phyloP scores from a whole-genome alignment of 2,113 vertebrate genomes.

The Canis aureus region DNA sequence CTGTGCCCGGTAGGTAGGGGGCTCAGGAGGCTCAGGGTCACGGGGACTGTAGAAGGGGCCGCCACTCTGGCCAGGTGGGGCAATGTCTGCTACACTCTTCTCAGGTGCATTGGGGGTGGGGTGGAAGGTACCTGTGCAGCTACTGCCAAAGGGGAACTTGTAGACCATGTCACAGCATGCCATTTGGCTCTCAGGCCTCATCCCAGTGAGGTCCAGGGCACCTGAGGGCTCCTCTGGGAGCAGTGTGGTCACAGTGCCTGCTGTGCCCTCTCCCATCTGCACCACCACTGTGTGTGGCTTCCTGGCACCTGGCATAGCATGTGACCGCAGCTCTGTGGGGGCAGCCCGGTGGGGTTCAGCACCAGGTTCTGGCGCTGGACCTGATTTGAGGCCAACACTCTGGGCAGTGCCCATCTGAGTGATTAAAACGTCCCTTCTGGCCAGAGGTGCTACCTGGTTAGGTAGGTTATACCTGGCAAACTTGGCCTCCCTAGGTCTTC shows the following conservation, averaged over 20 bases:
- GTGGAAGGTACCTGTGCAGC: slow-evolving; percentile 93
- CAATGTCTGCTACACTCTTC: slow-evolving; percentile 84
- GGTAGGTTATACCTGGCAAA: slow-evolving; percentile 95
- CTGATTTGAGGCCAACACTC: slow-evolving; percentile 89
- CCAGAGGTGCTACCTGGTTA: slow-evolving; percentile 91
- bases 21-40: slow-evolving; percentile 89
- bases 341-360: slow-evolving; percentile 91
- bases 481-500: slow-evolving; percentile 93
- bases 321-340: slow-evolving; percentile 93
- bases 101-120: slow-evolving; percentile 91
- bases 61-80: slow-evolving; percentile 82
- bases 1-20: slow-evolving; percentile 89
- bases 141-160: slow-evolving; percentile 96
- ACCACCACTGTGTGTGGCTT: slow-evolving; percentile 97
- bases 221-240: slow-evolving; percentile 92
- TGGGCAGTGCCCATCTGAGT: slow-evolving; percentile 90
- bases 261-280: slow-evolving; percentile 92
- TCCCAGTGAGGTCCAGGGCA: slow-evolving; percentile 95
- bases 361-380: slow-evolving; percentile 87
- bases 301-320: slow-evolving; percentile 89
- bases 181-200: slow-evolving; percentile 95
- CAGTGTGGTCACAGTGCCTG: slow-evolving; percentile 93
- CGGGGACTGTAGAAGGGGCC: slow-evolving; percentile 87
- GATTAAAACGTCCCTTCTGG: slow-evolving; percentile 94
- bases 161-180: slow-evolving; percentile 99